Evolutionary conservation across 2,113 vertebrate genomes (phyloP).

Genomic region (Ramphastos sulfuratus): DNA sequence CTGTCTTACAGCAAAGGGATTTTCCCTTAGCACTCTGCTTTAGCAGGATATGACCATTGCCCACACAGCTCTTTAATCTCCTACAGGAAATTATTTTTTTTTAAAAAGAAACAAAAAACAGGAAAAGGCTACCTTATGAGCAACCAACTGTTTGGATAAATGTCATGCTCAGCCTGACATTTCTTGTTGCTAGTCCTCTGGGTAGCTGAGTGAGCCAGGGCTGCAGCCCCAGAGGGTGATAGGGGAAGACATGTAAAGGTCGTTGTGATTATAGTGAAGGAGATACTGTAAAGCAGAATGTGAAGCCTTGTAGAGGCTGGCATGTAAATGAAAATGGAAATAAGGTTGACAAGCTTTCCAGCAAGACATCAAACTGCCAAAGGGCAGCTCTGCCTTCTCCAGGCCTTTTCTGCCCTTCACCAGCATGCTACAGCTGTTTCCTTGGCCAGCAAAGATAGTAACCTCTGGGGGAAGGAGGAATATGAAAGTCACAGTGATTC

Average conservation of each 20-base stretch:
- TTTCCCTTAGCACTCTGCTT: not conserved
- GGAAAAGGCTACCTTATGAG: not conserved
- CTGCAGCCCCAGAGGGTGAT: not conserved
- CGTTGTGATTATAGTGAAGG: not conserved
- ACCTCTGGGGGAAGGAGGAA: slow-evolving; percentile 13
- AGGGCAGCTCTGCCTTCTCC: slow-evolving; percentile 1
- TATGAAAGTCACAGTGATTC: not conserved
- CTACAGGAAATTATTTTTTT: not conserved
- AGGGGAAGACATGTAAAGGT: slow-evolving; percentile 37
- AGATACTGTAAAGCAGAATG: slow-evolving; percentile 38
- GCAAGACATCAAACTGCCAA: slow-evolving; percentile 8
- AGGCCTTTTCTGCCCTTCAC: not conserved
- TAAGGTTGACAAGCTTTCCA: slow-evolving; percentile 55
- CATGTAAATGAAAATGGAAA: slow-evolving; percentile 59
- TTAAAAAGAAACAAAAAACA: not conserved
- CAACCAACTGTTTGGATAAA: not conserved
- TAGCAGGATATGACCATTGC: not conserved
- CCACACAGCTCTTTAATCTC: not conserved
- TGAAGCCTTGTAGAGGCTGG: slow-evolving; percentile 4
- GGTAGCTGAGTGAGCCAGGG: not conserved
- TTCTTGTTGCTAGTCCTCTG: not conserved
- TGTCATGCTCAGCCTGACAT: slow-evolving; percentile 31
- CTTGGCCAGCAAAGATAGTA: not conserved
- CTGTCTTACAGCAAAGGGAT: not conserved
- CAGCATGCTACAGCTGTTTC: not conserved